Percentiles rank a stretch among this genome's conserved stretches.
These are phyloP conservation scores for Lytechinus variegatus DNA, from an alignment of 35 echinoderm and acorn worm genomes.

Conservation along the genomic window DNA sequence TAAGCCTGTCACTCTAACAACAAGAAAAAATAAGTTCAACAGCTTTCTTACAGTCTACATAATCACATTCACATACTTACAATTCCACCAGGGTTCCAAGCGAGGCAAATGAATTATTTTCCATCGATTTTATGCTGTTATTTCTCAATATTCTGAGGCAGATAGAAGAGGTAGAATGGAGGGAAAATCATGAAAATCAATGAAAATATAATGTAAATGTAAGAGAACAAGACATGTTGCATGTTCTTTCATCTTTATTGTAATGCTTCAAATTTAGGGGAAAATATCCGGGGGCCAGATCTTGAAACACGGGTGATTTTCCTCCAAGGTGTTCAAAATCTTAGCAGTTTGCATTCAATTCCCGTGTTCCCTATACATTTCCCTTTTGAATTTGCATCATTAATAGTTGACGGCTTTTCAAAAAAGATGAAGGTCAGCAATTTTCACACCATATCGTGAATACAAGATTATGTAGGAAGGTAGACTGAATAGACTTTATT, in stretches of 20 bases:
- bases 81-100: background rate
- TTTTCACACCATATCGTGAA: background rate
- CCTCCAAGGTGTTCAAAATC: background rate
- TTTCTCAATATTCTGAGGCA: slow-evolving; percentile 48
- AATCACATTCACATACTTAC: slow-evolving; percentile 30
- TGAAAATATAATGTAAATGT: background rate
- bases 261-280: too few relatives aligned
- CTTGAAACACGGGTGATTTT: background rate
- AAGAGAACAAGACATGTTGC: background rate
- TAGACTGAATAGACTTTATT: too few relatives aligned
- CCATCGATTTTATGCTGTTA: slow-evolving; percentile 36
- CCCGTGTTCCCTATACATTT: background rate
- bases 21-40: too few relatives aligned
- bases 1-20: too few relatives aligned
- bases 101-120: background rate
- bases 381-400: background rate
- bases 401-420: background rate
- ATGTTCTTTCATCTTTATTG: background rate
- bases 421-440: background rate
- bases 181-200: background rate
- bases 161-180: too few relatives aligned
- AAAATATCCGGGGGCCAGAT: background rate
- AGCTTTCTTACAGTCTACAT: too few relatives aligned
- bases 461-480: too few relatives aligned
- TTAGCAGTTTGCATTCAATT: background rate